Conservation (phyloP, 64 coral and sea anemone species). For the Orbicella faveolata region DNA sequence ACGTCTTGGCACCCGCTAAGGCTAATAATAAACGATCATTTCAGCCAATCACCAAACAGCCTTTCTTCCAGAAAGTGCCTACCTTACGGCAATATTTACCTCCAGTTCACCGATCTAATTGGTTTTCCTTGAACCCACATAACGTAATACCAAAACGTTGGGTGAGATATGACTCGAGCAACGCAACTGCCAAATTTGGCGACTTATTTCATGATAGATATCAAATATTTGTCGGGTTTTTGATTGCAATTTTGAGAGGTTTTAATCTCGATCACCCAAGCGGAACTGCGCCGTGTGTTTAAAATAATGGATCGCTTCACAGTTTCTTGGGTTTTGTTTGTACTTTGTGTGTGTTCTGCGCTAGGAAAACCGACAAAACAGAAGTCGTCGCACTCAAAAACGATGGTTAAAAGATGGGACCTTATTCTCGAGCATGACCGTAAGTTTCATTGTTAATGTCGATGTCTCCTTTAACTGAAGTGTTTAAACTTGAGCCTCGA, state of each 20-base stretch:
- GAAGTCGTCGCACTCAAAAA: conserved; percentile 16
- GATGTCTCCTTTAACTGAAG: too few relatives aligned
- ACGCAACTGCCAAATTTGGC: conserved; percentile 31
- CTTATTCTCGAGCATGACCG: conserved; percentile 72
- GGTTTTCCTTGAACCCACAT: conserved; percentile 10
- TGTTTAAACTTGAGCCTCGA: not conserved
- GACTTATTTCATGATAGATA: conserved; percentile 1
- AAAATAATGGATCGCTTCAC: conserved; percentile 25
- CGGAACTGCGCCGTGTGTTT: not conserved
- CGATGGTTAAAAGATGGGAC: conserved; percentile 83
- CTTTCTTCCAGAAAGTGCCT: not conserved
- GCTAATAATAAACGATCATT: not conserved
- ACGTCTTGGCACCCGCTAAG: conserved; percentile 6
- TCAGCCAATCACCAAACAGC: not conserved
- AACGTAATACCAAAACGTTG: conserved; percentile 22
- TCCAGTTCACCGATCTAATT: not conserved
- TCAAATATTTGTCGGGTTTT: not conserved
- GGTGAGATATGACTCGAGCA: conserved; percentile 35
- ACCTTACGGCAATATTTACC: not conserved
- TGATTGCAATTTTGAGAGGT: not conserved
- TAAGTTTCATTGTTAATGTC: conserved; percentile 44
- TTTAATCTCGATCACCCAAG: conserved; percentile 6
- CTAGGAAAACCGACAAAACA: conserved; percentile 47
- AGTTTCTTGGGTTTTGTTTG: conserved; percentile 52
- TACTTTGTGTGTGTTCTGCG: not conserved